Conservation (phyloP, 2,888 invertebrate genomes). For the Noctua comes region DNA sequence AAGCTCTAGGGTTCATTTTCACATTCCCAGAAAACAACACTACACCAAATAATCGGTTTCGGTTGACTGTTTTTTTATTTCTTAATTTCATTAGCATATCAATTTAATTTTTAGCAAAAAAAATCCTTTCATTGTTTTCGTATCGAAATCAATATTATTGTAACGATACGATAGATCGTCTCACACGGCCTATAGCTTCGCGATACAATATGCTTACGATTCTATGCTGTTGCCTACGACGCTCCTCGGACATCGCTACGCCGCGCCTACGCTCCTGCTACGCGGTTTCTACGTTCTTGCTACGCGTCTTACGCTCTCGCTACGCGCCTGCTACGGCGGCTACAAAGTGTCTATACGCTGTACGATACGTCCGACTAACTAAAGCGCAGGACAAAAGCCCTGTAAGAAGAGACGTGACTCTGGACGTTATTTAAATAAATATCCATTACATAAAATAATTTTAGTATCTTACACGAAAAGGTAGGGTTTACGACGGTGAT, state of each 20-base stretch:
- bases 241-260: too few species aligned
- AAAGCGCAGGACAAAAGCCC: background rate
- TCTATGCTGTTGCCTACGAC: background rate
- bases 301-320: background rate
- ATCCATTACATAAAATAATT: slow-evolving; percentile 3
- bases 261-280: background rate
- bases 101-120: background rate
- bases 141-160: background rate
- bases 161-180: background rate
- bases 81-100: background rate
- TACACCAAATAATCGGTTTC: background rate
- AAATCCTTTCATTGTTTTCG: background rate
- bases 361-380: background rate
- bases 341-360: background rate
- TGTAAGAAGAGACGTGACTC: background rate
- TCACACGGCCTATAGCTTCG: background rate
- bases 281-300: slow-evolving; percentile 12
- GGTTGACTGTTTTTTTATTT: background rate
- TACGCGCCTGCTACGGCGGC: background rate
- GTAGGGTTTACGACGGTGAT: slow-evolving; percentile 43
- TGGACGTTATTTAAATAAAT: slow-evolving; percentile 19
- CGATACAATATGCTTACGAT: background rate
- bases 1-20: background rate
- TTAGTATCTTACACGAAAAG: slow-evolving; percentile 41
- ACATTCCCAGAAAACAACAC: background rate